Evolutionary conservation across 2,888 invertebrate genomes (phyloP), one percentile per base, ranked within the genome.

Genomic region (Noctua comes): DNA sequence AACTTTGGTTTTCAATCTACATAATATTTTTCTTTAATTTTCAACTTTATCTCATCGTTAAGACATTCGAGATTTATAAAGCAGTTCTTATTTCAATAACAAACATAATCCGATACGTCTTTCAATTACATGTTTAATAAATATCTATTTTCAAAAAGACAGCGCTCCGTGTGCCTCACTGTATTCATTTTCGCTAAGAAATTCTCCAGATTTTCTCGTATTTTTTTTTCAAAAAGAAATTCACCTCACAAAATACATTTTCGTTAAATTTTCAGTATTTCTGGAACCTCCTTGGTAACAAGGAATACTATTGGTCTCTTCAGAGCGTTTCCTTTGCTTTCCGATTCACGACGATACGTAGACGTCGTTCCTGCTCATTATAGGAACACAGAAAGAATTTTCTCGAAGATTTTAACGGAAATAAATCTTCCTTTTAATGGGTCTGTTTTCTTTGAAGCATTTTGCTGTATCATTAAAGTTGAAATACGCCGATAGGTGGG

Each of bases 381-480:
- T 65, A 80, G 68, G 80, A 83, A 80, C 78, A 70, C 62, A 62
- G 72, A 71, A 62, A 62, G 77, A 73, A 77, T 83, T 79, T 85
- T 73, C 80, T 73, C 57, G 57, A 70, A 77, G 75, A 77, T 85
- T 86, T 78, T 59, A 78, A 79, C 66, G 73, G 80, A 76, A 84
- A 84, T 86, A 85, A 80, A 82, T 84, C 54, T 77, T 66, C 72
- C 68, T 84, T 83, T 80, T 88, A 77, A 80, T 79, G 77, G 72
- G 74, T 51, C 66, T 82, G 65, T 65, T 72, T 81, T 76, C 70
- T 73, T 81, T 74, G 82, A 79, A 76, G 76, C 48, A 76, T 84
- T 79, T 76, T 73, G 72, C 79, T 77, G 80, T 83, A 82, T 83
- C 82, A 88, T 86, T 88, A 82, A 86, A 79, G 70, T 73, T 75